Base-by-base conservation (phyloP, 1,140 invertebrate species). In the Aplysia californica region DNA sequence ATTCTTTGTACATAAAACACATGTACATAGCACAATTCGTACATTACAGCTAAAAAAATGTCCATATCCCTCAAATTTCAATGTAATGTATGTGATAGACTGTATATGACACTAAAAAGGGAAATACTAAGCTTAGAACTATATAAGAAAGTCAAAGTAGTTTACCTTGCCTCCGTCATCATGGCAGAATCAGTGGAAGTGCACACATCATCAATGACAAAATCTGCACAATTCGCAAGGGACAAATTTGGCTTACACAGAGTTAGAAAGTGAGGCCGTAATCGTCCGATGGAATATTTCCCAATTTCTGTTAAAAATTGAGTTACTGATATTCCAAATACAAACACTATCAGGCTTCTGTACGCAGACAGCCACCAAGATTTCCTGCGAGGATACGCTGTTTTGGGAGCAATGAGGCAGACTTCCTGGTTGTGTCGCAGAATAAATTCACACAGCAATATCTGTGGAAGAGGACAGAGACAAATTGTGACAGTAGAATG, bases 251-350 rank as follows among this genome's bases (percentile, higher is more conserved):
- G 85, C 15, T 77, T 70, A 70, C 93, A 92, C 85, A 78, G 89
- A 80, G 92, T 23, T 15, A 97, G 93, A 90, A 98, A 99, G 90
- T 99, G 96, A 10, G 97, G 97, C 21, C 97, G 90, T 72, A 98
- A 90, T 65, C 97, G 92, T 35, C 97, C 97, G 76, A 98, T 94
- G 1, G 64, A 41, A 81, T 97, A 98, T 89, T 98, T 98, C 31
- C 94, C 95, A 80, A 97, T 93, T 84, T 98, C 96, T 3, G 96
- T 97, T 6, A 93, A 93, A 21, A 96, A 89, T 88, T 82, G 56
- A 35, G 73, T 95, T 76, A 93, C 93, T 1, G 93, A 93, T n/a
- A 94, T 94, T 0, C 96, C 96, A 88, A 97, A 97, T 38, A 93
- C 93, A 85, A 97, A 97, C 0, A 95, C 89, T 15, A 96, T 89